A percentile compares a stretch with the other conserved stretches of the same genome.
Conservation (phyloP, 2,797 vertebrate species). For the Coilia nasus region DNA sequence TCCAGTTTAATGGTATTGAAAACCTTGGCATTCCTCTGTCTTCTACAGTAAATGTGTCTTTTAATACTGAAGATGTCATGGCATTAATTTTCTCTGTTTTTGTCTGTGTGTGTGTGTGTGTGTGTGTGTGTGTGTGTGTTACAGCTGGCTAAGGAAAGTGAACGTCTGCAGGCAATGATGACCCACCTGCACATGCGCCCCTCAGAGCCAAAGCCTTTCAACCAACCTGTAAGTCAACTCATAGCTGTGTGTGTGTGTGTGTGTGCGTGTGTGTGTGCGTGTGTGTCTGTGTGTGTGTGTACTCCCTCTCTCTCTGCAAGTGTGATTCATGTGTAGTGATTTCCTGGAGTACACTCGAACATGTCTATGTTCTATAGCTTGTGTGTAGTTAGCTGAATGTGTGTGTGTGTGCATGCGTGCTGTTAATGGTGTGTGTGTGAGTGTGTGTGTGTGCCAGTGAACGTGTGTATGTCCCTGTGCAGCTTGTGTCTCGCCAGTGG, state of each 20-base stretch:
- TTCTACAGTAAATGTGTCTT: too few relatives aligned
- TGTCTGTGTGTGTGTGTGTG: constrained; percentile 39
- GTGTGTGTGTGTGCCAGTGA: not conserved
- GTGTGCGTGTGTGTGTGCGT: not conserved
- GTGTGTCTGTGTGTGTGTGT: not conserved
- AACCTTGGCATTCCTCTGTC: not conserved
- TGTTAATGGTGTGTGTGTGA: not conserved
- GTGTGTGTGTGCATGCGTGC: not conserved
- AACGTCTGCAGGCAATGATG: constrained; percentile 99
- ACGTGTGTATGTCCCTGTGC: constrained; percentile 21
- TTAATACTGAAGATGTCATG: not conserved
- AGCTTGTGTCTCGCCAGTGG: constrained; percentile 26
- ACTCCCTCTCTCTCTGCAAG: not conserved
- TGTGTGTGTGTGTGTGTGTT: constrained; percentile 49
- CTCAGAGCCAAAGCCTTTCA: constrained; percentile 97
- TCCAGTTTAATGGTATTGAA: not conserved
- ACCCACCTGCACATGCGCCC: constrained; percentile 98
- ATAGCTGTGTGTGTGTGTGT: not conserved
- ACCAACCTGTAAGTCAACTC: constrained; percentile 86
- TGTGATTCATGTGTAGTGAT: not conserved
- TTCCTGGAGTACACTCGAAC: constrained; percentile 37
- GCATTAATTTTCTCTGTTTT: not conserved
- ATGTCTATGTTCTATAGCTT: not conserved
- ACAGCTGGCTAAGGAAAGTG: constrained; percentile 96
- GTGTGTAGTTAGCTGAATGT: not conserved